phyloP scores from a whole-genome alignment of 2,888 invertebrate species.

The Drosophila pseudotakahashii region DNA sequence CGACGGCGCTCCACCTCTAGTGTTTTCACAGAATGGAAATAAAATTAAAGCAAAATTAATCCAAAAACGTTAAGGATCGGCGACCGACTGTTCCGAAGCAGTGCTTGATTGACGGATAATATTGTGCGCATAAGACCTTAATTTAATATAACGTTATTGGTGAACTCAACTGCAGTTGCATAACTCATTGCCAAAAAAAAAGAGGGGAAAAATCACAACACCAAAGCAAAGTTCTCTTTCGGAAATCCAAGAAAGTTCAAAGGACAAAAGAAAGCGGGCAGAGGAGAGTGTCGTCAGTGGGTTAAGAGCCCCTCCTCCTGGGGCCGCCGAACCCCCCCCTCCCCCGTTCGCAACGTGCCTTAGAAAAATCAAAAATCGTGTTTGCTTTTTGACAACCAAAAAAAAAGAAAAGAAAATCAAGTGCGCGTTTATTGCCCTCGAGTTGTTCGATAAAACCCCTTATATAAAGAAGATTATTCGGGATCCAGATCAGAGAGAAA shows the following conservation, averaged over 20 bases:
- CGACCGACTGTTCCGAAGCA: slow-evolving; percentile 1
- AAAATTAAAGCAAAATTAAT: neutral
- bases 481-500: too few relatives aligned
- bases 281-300: slow-evolving; percentile 22
- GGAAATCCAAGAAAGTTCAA: slow-evolving; percentile 7
- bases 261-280: slow-evolving; percentile 17
- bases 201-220: slow-evolving; percentile 16
- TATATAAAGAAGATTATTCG: neutral
- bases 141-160: slow-evolving; percentile 17
- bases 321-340: slow-evolving; percentile 13
- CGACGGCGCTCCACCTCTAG: too few relatives aligned
- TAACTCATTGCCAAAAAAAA: slow-evolving; percentile 44
- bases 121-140: slow-evolving; percentile 8
- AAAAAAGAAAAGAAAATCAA: slow-evolving; percentile 9
- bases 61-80: slow-evolving; percentile 5
- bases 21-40: neutral
- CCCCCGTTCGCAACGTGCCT: slow-evolving; percentile 35
- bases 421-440: slow-evolving; percentile 41
- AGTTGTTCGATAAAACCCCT: slow-evolving; percentile 16
- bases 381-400: slow-evolving; percentile 5
- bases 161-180: slow-evolving; percentile 42
- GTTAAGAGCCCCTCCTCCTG: slow-evolving; percentile 26
- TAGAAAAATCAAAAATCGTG: slow-evolving; percentile 12
- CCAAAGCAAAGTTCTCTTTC: slow-evolving; percentile 12
- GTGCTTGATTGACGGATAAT: slow-evolving; percentile 5